Percentiles rank a stretch among this genome's conserved stretches.
Conservation (phyloP, 2,113 vertebrate genomes). For the Furnarius figulus region DNA sequence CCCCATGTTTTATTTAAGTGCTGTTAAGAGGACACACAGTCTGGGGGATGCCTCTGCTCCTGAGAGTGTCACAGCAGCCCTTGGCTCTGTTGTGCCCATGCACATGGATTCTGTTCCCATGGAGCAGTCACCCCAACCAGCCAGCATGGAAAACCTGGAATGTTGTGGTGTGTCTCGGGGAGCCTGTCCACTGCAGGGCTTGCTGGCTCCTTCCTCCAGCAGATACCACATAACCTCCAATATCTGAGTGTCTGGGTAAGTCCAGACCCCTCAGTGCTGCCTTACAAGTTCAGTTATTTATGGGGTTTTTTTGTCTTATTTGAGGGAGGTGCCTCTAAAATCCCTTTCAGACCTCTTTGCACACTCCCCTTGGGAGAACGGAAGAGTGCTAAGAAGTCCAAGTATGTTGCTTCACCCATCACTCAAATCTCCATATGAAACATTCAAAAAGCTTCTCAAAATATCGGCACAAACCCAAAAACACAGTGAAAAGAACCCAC, state of each 20-base stretch:
- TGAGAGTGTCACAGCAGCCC: not conserved
- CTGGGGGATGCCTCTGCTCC: not conserved
- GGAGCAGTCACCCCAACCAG: not conserved
- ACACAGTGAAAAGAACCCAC: not conserved
- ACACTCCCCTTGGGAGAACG: not conserved
- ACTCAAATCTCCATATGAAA: not conserved
- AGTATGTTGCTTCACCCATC: accelerated
- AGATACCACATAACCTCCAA: not conserved
- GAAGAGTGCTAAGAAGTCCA: not conserved
- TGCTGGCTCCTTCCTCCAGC: not conserved
- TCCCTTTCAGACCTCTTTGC: not conserved
- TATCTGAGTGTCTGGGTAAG: not conserved
- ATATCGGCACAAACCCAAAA: not conserved
- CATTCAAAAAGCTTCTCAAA: not conserved
- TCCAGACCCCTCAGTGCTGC: not conserved
- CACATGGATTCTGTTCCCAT: accelerated
- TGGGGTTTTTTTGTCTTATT: not conserved
- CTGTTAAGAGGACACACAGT: constrained; percentile 50
- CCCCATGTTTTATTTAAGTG: constrained; percentile 62
- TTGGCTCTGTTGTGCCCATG: not conserved
- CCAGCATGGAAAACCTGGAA: accelerated
- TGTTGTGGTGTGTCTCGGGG: not conserved
- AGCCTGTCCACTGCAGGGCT: not conserved
- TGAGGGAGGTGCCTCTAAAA: not conserved
- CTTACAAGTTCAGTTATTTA: not conserved